Conservation (phyloP, 2,888 invertebrate genomes). For the Thecocarcelia acutangulata region DNA sequence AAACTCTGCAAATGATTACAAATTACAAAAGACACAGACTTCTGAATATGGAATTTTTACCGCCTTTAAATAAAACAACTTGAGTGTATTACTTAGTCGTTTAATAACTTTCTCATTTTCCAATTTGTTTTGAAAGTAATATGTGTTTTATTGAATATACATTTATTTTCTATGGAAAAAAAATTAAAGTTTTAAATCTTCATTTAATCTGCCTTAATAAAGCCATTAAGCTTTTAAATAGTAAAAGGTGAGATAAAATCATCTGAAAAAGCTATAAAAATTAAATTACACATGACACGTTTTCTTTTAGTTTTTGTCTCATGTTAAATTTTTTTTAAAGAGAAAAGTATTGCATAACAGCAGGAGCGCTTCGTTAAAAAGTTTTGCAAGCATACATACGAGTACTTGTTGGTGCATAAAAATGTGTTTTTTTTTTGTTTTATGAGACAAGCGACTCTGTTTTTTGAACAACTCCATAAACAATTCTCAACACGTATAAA, state of each 20-base stretch:
- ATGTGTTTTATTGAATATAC: no score
- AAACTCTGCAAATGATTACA: no score
- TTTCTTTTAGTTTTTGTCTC: conserved; percentile 4
- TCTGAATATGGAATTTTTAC: no score
- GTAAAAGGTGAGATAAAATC: conserved; percentile 2
- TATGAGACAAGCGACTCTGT: conserved; percentile 2
- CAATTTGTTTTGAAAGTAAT: no score
- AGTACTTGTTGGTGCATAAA: background rate
- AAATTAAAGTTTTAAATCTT: no score
- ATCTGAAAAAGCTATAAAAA: conserved; percentile 22
- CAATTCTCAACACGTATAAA: conserved; percentile 56
- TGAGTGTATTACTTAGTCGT: no score
- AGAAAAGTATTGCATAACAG: conserved; percentile 16
- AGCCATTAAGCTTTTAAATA: background rate
- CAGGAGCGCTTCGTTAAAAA: background rate
- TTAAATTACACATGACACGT: conserved; percentile 41
- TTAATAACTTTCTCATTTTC: no score
- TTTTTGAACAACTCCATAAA: conserved; percentile 28
- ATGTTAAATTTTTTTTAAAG: background rate
- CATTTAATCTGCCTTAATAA: no score
- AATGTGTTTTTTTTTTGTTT: background rate
- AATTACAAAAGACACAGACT: no score
- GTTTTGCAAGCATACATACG: background rate
- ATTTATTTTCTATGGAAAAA: no score
- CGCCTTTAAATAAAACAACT: no score